Evolutionary conservation across 2,888 invertebrate species (phyloP).

Genomic region (Bombylius discolor): DNA sequence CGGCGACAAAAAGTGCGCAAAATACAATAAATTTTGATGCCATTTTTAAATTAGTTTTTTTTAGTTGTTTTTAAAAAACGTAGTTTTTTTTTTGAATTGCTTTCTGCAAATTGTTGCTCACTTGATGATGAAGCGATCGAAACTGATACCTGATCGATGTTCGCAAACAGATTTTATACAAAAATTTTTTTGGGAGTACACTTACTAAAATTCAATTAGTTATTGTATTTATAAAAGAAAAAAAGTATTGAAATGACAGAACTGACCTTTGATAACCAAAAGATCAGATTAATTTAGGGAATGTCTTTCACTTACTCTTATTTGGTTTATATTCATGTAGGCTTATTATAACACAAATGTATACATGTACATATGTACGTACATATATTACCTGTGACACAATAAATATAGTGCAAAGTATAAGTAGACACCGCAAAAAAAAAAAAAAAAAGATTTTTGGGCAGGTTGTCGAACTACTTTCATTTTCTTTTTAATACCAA

Average conservation of each 20-base stretch:
- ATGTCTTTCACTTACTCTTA: background rate
- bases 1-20: constrained; percentile 45
- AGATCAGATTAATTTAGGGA: background rate
- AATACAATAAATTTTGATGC: constrained; percentile 41
- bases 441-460: background rate
- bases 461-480: background rate
- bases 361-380: too few relatives aligned
- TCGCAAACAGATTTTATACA: constrained; percentile 8
- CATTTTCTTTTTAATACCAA: background rate
- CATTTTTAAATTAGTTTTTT: constrained; percentile 21
- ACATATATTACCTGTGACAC: too few relatives aligned
- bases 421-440: too few relatives aligned
- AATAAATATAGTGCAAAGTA: too few relatives aligned
- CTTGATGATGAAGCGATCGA: constrained; percentile 12
- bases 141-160: constrained; percentile 9
- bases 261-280: background rate
- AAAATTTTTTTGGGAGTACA: background rate
- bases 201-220: background rate
- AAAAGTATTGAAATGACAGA: background rate
- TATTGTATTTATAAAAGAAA: background rate
- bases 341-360: too few relatives aligned
- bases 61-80: background rate
- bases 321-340: too few relatives aligned
- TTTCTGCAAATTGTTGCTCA: constrained; percentile 3
- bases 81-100: background rate